A percentile compares a stretch with the other conserved stretches of the same genome.
These are phyloP conservation scores for Drosophila paranaensis DNA, from an alignment of 2,888 invertebrate genomes.

Conservation along the genomic window DNA sequence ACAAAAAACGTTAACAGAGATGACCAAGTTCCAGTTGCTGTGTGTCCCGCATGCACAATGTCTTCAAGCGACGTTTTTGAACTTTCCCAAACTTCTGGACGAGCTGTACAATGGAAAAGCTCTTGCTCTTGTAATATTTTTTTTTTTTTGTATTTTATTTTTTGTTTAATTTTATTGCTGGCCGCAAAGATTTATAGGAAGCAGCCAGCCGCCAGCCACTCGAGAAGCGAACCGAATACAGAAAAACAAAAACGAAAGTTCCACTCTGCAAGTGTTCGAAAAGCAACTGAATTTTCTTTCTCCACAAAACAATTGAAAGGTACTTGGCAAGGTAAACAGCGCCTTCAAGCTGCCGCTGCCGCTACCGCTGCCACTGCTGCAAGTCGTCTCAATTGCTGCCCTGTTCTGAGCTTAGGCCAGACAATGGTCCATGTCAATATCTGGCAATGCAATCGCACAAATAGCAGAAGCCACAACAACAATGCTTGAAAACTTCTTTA, in stretches of 20 bases:
- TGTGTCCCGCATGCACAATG: conserved; percentile 68
- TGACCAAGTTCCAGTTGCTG: conserved; percentile 50
- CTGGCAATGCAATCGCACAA: conserved; percentile 53
- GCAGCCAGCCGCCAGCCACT: conserved; percentile 54
- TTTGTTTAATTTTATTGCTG: conserved; percentile 42
- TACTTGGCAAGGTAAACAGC: conserved; percentile 64
- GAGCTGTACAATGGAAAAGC: conserved; percentile 66
- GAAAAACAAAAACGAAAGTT: conserved; percentile 73
- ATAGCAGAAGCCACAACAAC: conserved; percentile 13
- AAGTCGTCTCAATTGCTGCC: conserved; percentile 46
- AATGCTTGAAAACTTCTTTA: conserved; percentile 50
- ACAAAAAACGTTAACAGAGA: conserved; percentile 21
- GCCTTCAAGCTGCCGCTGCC: conserved; percentile 14
- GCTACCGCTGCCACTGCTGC: conserved; percentile 27
- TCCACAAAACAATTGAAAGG: conserved; percentile 68
- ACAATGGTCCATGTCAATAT: conserved; percentile 50
- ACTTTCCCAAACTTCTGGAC: conserved; percentile 70
- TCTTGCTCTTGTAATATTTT: conserved; percentile 54
- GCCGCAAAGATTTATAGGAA: conserved; percentile 74
- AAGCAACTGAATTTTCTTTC: conserved; percentile 52
- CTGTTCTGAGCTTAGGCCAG: conserved; percentile 26
- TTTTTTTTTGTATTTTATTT: conserved; percentile 25
- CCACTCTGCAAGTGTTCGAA: conserved; percentile 58
- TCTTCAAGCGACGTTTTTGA: conserved; percentile 51
- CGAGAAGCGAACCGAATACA: conserved; percentile 40